Base-by-base conservation (phyloP, 2,888 invertebrate species). In the Ormyrus pomaceus region DNA sequence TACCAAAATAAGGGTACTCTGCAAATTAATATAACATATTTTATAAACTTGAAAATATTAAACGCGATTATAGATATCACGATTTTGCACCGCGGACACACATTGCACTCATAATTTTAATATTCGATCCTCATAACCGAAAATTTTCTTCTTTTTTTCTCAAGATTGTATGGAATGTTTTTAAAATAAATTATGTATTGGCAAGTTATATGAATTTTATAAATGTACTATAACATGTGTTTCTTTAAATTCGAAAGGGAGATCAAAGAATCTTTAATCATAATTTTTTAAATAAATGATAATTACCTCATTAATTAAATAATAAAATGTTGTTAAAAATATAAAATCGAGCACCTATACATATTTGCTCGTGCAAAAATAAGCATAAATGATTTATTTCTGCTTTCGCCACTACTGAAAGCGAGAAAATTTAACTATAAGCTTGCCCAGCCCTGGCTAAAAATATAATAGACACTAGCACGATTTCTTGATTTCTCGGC, bases 21-120 rank as follows among this genome's bases (percentile, higher is more conserved):
- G 34, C 34, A 34, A 34, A 34, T 34, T 34, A 34, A 34, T 34
- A 34, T 34, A 34, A 4, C 0, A 34, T 34, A 34, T 34, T 34
- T 66, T 10, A 7, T 13, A n/a, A 13, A 59, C 13, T 64, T 64
- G 13, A 74, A 65, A 71, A 5, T 68, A 65, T 58, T 34, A 50
- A 59, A 70, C 72, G 48, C 45, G 61, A 55, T 79, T 77, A 58
- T 66, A 8, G 8, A 68, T 45, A 55, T 64, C 73, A n/a, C 62
- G 87, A 89, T 89, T 88, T 88, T 89, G 88, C 89, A 88, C 89
- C 88, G 87, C 84, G 56, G 70, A 59, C 70, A 86, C 87, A 85
- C 86, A 84, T 86, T 80, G 82, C 84, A 83, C 83, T 82, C 83
- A 83, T 80, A 77, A 79, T 77, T 83, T 70, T 83, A 77, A 62